A percentile compares a stretch with the other conserved stretches of the same genome.
These are phyloP conservation scores for Drosophila setosimentum DNA, from an alignment of 2,888 invertebrate genomes.

Conservation along the genomic window DNA sequence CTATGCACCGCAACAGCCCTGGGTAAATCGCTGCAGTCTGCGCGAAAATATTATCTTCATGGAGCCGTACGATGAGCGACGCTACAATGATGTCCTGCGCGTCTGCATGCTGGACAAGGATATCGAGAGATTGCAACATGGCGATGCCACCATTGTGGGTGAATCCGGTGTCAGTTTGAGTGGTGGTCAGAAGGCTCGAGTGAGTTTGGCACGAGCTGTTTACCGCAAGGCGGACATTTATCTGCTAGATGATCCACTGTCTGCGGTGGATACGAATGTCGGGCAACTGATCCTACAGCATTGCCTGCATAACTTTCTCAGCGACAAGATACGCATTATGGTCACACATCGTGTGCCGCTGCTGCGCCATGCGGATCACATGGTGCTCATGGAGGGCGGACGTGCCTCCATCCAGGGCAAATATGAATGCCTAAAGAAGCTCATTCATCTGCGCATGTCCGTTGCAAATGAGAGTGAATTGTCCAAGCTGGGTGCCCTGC, in stretches of 20 bases:
- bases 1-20: slow-evolving; percentile 93
- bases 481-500: slow-evolving; percentile 60
- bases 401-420: slow-evolving; percentile 81
- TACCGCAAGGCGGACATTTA: slow-evolving; percentile 91
- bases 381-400: slow-evolving; percentile 87
- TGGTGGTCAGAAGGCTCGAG: slow-evolving; percentile 91
- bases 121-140: slow-evolving; percentile 87
- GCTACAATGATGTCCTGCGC: slow-evolving; percentile 86
- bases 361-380: slow-evolving; percentile 86
- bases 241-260: slow-evolving; percentile 91
- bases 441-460: slow-evolving; percentile 86
- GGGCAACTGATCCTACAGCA: slow-evolving; percentile 90
- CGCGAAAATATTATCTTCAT: slow-evolving; percentile 97
- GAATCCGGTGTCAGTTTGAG: slow-evolving; percentile 90
- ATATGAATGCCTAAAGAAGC: slow-evolving; percentile 85
- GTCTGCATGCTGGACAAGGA: slow-evolving; percentile 88
- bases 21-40: slow-evolving; percentile 92
- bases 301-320: slow-evolving; percentile 88
- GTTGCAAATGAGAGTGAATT: slow-evolving; percentile 77
- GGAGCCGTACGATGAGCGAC: slow-evolving; percentile 87
- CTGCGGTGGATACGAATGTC: slow-evolving; percentile 92
- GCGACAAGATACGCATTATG: slow-evolving; percentile 89
- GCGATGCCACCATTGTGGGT: slow-evolving; percentile 87
- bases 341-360: slow-evolving; percentile 90
- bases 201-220: slow-evolving; percentile 90